Conservation (phyloP, 2,797 vertebrate species). For the Bradypodion ventrale region DNA sequence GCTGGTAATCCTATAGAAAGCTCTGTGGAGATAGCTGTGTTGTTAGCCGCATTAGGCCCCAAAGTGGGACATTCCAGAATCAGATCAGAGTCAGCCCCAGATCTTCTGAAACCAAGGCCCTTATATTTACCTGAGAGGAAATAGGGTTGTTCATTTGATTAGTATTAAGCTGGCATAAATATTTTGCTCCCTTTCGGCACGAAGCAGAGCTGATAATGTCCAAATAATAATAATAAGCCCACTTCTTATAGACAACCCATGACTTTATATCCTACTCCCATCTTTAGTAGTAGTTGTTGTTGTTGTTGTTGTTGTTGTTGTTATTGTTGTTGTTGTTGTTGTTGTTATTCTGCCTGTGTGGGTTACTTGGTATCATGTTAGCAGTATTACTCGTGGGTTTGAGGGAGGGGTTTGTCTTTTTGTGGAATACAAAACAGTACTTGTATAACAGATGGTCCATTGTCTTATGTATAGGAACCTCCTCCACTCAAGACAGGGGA, state of each 20-base stretch:
- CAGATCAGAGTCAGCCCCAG: not conserved
- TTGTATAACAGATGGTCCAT: conserved; percentile 2
- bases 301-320: not conserved
- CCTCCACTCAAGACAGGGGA: conserved; percentile 77
- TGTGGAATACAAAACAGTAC: not conserved
- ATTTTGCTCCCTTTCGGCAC: not conserved
- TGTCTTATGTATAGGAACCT: conserved; percentile 73
- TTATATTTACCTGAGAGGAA: too few relatives aligned
- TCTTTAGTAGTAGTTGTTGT: too few relatives aligned
- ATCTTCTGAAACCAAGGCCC: not conserved
- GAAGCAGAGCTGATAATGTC: not conserved
- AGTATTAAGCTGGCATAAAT: not conserved
- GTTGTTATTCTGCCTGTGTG: not conserved
- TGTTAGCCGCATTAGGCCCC: not conserved
- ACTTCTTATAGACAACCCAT: too few relatives aligned
- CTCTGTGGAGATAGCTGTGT: not conserved
- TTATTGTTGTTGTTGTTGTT: too few relatives aligned
- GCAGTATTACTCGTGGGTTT: not conserved
- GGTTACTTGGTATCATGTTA: not conserved
- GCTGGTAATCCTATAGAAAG: not conserved
- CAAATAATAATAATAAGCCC: not conserved
- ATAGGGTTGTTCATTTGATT: not conserved
- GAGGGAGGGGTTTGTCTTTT: not conserved
- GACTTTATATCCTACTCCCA: too few relatives aligned
- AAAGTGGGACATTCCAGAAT: not conserved